These are phyloP conservation scores for Drosophila sproati DNA, from an alignment of 1,140 invertebrate species.

Conservation along the genomic window DNA sequence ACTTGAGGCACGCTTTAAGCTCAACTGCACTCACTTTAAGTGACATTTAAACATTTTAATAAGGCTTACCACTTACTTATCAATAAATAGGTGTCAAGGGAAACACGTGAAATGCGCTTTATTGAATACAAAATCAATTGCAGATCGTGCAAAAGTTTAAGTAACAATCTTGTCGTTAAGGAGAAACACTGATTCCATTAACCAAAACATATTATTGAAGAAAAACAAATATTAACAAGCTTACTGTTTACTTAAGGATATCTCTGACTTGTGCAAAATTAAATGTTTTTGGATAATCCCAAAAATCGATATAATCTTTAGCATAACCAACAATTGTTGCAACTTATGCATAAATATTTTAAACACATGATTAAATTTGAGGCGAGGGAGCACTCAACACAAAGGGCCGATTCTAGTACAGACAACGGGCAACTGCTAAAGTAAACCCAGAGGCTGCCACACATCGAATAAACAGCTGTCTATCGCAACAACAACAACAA, in stretches of 20 bases:
- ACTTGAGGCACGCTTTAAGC: too few relatives aligned
- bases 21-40: too few relatives aligned
- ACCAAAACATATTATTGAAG: too few relatives aligned
- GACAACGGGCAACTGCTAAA: conserved; percentile 17
- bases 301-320: conserved; percentile 3
- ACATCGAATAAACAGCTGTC: conserved; percentile 52
- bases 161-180: too few relatives aligned
- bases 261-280: too few relatives aligned
- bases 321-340: conserved; percentile 25
- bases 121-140: too few relatives aligned
- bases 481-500: conserved; percentile 3
- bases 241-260: not conserved
- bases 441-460: not conserved
- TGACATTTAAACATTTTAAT: too few relatives aligned
- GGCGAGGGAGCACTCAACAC: conserved; percentile 15
- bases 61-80: too few relatives aligned
- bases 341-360: conserved; percentile 39
- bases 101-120: too few relatives aligned
- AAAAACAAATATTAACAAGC: not conserved
- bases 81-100: too few relatives aligned
- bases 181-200: too few relatives aligned
- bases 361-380: conserved; percentile 19
- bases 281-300: not conserved
- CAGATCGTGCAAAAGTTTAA: too few relatives aligned
- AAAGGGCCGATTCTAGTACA: conserved; percentile 25